Percentiles rank a stretch among this genome's conserved stretches.
These are phyloP conservation scores for Chloroclysta siterata DNA, from an alignment of 2,888 invertebrate genomes.

Conservation along the genomic window DNA sequence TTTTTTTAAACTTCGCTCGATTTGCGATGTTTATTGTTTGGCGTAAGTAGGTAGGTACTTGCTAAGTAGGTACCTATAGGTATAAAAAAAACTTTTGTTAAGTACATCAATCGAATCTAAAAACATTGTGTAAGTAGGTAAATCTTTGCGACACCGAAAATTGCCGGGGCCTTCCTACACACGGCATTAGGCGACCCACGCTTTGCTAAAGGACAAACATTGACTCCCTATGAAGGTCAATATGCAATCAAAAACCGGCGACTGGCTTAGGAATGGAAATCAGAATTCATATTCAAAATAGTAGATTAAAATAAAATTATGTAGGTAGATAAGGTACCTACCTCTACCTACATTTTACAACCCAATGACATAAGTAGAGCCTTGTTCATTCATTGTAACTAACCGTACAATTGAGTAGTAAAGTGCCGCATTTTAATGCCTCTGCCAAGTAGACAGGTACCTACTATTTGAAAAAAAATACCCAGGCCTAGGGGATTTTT, in stretches of 20 bases:
- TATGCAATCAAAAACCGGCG: constrained; percentile 60
- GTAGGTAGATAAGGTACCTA: background rate
- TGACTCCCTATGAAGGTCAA: constrained; percentile 69
- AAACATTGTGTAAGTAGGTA: constrained; percentile 41
- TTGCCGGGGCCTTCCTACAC: constrained; percentile 52
- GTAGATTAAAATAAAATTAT: constrained; percentile 3
- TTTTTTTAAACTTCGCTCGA: no score
- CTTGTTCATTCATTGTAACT: constrained; percentile 77
- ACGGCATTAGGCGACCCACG: constrained; percentile 61
- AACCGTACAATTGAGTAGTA: constrained; percentile 60
- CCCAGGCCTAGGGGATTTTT: no score
- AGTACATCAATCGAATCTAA: background rate
- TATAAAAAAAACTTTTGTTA: no score
- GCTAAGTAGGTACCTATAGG: no score
- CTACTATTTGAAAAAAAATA: no score
- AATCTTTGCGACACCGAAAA: constrained; percentile 57
- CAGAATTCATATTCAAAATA: constrained; percentile 57
- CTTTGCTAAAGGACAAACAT: constrained; percentile 52
- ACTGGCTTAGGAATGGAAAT: constrained; percentile 71
- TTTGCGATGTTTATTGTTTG: no score
- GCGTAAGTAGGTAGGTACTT: no score
- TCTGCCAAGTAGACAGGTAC: background rate
- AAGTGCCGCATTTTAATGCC: constrained; percentile 42
- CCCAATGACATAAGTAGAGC: constrained; percentile 58
- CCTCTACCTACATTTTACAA: constrained; percentile 45